These are phyloP conservation scores for Nothoprocta perdicaria DNA, from an alignment of 2,113 vertebrate genomes.

Conservation along the genomic window DNA sequence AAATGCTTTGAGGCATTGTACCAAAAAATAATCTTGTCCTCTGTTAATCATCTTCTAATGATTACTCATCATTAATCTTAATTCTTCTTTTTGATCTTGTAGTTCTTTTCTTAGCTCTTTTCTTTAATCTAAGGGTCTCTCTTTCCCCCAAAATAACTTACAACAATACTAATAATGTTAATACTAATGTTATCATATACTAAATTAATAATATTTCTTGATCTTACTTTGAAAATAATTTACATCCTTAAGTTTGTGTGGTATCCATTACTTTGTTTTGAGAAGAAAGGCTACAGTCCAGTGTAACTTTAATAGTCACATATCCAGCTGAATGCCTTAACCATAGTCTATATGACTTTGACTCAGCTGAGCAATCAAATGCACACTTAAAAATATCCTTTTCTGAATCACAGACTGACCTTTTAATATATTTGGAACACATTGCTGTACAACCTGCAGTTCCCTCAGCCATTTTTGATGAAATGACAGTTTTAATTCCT, in stretches of 20 bases:
- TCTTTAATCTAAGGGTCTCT: no score
- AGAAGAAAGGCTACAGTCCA: background rate
- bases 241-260: background rate
- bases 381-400: background rate
- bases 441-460: background rate
- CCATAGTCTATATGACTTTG: background rate
- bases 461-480: background rate
- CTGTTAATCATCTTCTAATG: background rate
- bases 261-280: background rate
- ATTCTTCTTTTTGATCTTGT: no score
- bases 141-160: background rate
- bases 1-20: background rate
- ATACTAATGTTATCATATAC: background rate
- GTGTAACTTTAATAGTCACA: background rate
- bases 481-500: background rate
- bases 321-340: background rate
- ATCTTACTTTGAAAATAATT: background rate
- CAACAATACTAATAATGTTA: background rate
- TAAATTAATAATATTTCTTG: background rate
- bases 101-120: no score
- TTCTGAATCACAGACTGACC: conserved; percentile 1
- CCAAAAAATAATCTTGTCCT: background rate
- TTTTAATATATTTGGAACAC: background rate
- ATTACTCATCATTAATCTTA: background rate
- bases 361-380: background rate